Evolutionary conservation across 2,113 vertebrate genomes (phyloP).

Genomic region (Brachionichthys hirsutus): DNA sequence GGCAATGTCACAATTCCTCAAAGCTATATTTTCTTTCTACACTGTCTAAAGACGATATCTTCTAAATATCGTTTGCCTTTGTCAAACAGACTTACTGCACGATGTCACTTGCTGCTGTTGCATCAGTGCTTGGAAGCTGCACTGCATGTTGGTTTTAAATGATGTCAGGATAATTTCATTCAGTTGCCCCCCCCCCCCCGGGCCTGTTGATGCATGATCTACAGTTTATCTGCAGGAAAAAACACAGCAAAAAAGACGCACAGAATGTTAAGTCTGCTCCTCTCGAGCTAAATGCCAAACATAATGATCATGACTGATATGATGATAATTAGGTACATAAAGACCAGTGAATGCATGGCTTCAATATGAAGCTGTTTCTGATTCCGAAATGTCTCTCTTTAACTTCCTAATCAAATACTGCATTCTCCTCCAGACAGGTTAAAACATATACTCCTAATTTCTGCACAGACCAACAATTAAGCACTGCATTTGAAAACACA

Average conservation of each 20-base stretch:
- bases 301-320: conserved; percentile 15
- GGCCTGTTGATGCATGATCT: conserved; percentile 70
- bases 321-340: background rate
- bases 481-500: conserved; percentile 21
- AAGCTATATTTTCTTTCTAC: no score
- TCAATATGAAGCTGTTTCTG: background rate
- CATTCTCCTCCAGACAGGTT: no score
- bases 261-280: conserved; percentile 18
- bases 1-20: no score
- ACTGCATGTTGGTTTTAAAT: conserved; percentile 31
- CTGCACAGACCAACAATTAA: conserved; percentile 12
- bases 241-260: conserved; percentile 15
- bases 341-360: background rate
- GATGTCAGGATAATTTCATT: conserved; percentile 32
- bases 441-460: conserved; percentile 7
- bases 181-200: conserved; percentile 4
- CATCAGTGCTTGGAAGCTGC: background rate
- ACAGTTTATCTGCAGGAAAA: conserved; percentile 51
- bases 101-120: no score
- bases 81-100: no score
- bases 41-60: no score
- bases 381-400: conserved; percentile 20
- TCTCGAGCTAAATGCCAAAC: conserved; percentile 4
- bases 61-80: no score
- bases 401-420: conserved; percentile 13